These are phyloP conservation scores for Andrena hattorfiana DNA, from an alignment of 2,888 invertebrate genomes.

Conservation along the genomic window DNA sequence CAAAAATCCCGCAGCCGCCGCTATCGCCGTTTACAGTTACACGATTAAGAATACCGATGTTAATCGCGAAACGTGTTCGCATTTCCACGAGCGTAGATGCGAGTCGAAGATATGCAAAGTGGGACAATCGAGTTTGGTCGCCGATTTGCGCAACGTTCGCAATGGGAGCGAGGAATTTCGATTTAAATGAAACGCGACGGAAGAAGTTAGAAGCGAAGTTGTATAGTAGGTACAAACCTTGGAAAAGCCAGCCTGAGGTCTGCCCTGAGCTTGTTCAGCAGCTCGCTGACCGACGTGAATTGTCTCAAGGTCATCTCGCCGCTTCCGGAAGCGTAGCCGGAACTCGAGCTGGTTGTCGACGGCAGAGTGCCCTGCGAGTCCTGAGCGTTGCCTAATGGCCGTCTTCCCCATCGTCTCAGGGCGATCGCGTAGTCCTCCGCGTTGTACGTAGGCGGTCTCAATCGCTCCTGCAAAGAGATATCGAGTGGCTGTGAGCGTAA, in stretches of 20 bases:
- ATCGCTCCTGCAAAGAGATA: constrained; percentile 89
- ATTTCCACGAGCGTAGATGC: background rate
- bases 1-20: background rate
- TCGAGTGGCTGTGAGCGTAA: background rate
- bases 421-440: constrained; percentile 95
- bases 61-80: background rate
- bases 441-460: constrained; percentile 95
- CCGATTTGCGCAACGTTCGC: constrained; percentile 9
- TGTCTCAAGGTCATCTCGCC: constrained; percentile 95
- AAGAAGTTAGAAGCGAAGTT: background rate
- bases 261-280: constrained; percentile 93
- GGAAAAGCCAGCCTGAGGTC: constrained; percentile 95
- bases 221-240: constrained; percentile 87
- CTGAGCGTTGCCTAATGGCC: constrained; percentile 85
- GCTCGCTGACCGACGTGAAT: constrained; percentile 94
- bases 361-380: constrained; percentile 82
- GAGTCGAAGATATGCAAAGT: background rate
- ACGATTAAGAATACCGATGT: constrained; percentile 13
- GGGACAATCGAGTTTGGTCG: background rate
- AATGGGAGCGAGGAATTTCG: background rate
- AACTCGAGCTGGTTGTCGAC: constrained; percentile 84
- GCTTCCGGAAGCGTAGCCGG: constrained; percentile 86
- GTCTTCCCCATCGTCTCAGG: constrained; percentile 92
- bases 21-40: background rate
- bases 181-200: background rate